Conservation (phyloP, 2,797 vertebrate species). For the Clamator glandarius region DNA sequence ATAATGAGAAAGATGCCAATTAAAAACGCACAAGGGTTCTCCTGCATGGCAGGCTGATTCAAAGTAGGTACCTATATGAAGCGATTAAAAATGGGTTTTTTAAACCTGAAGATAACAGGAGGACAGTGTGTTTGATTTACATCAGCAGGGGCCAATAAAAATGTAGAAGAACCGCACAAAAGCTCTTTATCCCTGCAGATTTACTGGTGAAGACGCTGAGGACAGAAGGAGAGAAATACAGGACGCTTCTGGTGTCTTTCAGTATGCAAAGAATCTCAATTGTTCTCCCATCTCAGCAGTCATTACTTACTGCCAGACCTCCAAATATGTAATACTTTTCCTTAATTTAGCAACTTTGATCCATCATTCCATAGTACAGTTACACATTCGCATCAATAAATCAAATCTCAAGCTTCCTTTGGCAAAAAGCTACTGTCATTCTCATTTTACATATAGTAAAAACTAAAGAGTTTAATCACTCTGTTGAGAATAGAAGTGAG, state of each 20-base stretch:
- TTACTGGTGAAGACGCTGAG: constrained; percentile 30
- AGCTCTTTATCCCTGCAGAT: constrained; percentile 42
- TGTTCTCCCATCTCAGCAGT: constrained; percentile 42
- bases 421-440: background rate
- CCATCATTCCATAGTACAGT: background rate
- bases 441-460: background rate
- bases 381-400: background rate
- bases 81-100: constrained; percentile 67
- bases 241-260: background rate
- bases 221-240: constrained; percentile 42
- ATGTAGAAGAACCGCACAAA: constrained; percentile 4
- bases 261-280: constrained; percentile 39
- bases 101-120: constrained; percentile 60
- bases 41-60: constrained; percentile 66
- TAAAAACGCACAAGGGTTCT: constrained; percentile 65
- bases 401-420: background rate
- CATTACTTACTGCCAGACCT: constrained; percentile 34
- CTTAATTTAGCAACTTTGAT: background rate
- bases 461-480: background rate
- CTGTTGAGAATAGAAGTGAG: background rate
- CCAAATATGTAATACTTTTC: constrained; percentile 23
- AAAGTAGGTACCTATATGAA: constrained; percentile 72
- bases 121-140: constrained; percentile 63
- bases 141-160: constrained; percentile 56
- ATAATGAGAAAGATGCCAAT: constrained; percentile 73